phyloP scores from a whole-genome alignment of 2,113 vertebrate species.

The Tyto alba region DNA sequence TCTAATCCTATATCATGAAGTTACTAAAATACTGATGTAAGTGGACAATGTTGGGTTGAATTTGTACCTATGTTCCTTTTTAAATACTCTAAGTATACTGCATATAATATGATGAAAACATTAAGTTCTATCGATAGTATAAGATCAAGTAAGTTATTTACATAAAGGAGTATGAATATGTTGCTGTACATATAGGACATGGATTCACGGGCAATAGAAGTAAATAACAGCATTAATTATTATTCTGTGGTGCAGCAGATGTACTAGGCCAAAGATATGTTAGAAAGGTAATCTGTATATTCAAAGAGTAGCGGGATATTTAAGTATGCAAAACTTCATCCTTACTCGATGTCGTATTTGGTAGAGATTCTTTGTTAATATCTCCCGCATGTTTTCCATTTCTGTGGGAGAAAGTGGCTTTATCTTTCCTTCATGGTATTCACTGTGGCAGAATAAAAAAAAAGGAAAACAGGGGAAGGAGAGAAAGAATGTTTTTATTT shows the following conservation, averaged over 20 bases:
- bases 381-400: slow-evolving; percentile 87
- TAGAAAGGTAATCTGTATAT: not conserved
- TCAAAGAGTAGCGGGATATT: not conserved
- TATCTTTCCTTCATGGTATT: slow-evolving; percentile 75
- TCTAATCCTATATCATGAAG: not conserved
- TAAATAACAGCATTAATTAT: not conserved
- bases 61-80: not conserved
- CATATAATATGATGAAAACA: not conserved
- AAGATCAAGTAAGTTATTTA: not conserved
- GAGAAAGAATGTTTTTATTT: not conserved
- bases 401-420: slow-evolving; percentile 79
- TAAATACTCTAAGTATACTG: not conserved
- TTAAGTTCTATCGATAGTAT: not conserved
- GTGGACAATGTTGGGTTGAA: not conserved
- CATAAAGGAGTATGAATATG: not conserved
- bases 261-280: not conserved
- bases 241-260: not conserved
- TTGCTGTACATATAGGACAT: not conserved
- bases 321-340: not conserved
- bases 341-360: slow-evolving; percentile 92
- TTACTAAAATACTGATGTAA: not conserved
- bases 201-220: not conserved
- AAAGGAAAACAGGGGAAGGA: not conserved
- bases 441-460: slow-evolving; percentile 52
- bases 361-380: slow-evolving; percentile 96